Evolutionary conservation across 2,888 invertebrate species (phyloP).

Genomic region (Anagyrus pseudococci): DNA sequence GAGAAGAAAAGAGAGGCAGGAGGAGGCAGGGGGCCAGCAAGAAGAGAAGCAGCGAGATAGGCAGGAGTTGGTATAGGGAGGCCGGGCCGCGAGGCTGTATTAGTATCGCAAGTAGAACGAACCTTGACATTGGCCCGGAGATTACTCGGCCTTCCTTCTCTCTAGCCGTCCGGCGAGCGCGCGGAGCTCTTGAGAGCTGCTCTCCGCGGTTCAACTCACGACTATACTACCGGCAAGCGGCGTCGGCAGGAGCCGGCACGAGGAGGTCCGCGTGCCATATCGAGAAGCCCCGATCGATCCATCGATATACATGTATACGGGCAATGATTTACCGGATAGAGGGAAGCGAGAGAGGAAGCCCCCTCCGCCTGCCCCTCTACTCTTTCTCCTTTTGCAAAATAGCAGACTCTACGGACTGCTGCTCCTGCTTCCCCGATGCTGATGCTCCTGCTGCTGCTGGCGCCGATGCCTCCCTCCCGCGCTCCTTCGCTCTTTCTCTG

Average conservation of each 20-base stretch:
- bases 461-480: no score
- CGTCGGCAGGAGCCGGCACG: no score
- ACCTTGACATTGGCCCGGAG: constrained; percentile 33
- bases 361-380: neutral
- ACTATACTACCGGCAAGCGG: no score
- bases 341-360: neutral
- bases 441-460: no score
- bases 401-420: neutral
- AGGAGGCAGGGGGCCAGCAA: no score
- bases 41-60: no score
- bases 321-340: constrained; percentile 11
- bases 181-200: no score
- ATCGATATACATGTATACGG: neutral
- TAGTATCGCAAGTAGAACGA: constrained; percentile 34
- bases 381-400: neutral
- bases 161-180: neutral
- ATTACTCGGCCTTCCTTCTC: constrained; percentile 10
- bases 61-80: neutral
- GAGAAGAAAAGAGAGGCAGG: no score
- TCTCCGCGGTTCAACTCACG: no score
- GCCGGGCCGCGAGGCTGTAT: neutral
- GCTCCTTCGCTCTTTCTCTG: no score
- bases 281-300: neutral
- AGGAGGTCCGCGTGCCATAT: no score
- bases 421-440: no score